A percentile compares a stretch with the other conserved stretches of the same genome.
Conservation (phyloP, 2,888 invertebrate genomes). For the Labia minor region DNA sequence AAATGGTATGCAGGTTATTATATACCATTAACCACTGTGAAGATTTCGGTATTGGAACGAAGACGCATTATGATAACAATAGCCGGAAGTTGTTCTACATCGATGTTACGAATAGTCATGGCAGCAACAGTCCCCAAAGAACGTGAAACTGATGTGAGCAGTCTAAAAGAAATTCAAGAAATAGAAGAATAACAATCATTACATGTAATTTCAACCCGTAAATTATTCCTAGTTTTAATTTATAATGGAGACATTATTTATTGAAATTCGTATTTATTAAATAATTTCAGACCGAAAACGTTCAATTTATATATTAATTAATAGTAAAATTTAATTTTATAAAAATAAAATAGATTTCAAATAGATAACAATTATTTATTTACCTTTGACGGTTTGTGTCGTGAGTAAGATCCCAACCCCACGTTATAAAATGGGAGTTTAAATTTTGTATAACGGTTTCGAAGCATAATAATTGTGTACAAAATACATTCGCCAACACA, state of each 20-base stretch:
- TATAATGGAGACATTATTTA: too few species aligned
- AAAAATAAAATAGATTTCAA: too few species aligned
- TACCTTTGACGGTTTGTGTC: slow-evolving; percentile 75
- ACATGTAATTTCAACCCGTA: too few species aligned
- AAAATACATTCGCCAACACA: slow-evolving; percentile 92
- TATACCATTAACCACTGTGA: slow-evolving; percentile 77
- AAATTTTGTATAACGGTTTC: slow-evolving; percentile 84
- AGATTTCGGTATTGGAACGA: slow-evolving; percentile 79
- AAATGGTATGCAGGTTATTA: too few species aligned
- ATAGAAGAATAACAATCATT: slow-evolving; percentile 17
- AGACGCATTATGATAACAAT: slow-evolving; percentile 80
- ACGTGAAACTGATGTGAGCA: slow-evolving; percentile 61
- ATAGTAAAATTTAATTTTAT: too few species aligned
- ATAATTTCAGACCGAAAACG: too few species aligned
- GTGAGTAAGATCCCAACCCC: slow-evolving; percentile 95
- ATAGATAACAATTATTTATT: too few species aligned
- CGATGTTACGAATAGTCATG: slow-evolving; percentile 72
- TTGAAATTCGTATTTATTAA: too few species aligned
- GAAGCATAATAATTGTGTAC: slow-evolving; percentile 84
- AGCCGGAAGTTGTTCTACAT: slow-evolving; percentile 77
- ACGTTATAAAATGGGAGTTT: slow-evolving; percentile 79
- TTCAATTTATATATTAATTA: too few species aligned
- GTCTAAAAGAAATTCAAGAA: slow-evolving; percentile 39
- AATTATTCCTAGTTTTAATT: too few species aligned
- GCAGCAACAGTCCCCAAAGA: slow-evolving; percentile 74